Base-by-base conservation (phyloP, 2,113 vertebrate species). In the Myotis davidii region DNA sequence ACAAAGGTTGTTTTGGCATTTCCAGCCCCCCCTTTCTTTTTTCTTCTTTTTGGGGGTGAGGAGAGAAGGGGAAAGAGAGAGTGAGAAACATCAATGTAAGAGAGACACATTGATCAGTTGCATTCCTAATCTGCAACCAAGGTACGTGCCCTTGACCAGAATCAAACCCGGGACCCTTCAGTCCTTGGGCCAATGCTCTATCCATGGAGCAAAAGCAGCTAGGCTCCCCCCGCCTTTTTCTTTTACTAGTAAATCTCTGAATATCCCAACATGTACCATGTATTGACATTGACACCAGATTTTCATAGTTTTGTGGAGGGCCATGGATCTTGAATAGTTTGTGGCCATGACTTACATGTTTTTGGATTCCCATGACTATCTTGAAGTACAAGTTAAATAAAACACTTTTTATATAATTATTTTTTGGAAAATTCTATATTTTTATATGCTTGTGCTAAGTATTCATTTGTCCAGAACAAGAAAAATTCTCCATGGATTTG, bases 401-500 rank as follows among this genome's bases (percentile, higher is more conserved):
- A 86, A 69, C 27, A 74, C 10, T 29, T 76, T 76, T 61, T n/a
- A 89, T 45, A 83, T 9, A 83, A 73, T 93, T 54, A 85, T 52
- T 50, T 92, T 94, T 34, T 52, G 32, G 17, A 37, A 5, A 64
- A 32, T 82, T 48, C 17, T 95, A 14, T 10, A 92, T 34, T 88
- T 70, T 65, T 76, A 83, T 87, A 93, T 70, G 50, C 2, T 37
- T 78, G 9, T 78, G 79, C 10, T 76, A 87, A 52, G 27, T 87
- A 86, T 69, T 50, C n/a, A 9, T 65, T 92, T 25, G 6, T 59
- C 65, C 65, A 8, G 45, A 94, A 34, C 37, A 85, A 88, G 59
- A 90, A 94, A 64, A 86, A n/a, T 77, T 91, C 74, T 67, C 29
- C 42, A 70, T 59, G 50, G 17, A 61, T 93, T 84, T 91, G 64